These are phyloP conservation scores for Phrynocephalus vlangalii DNA, from an alignment of 2,797 vertebrate species.

Conservation along the genomic window DNA sequence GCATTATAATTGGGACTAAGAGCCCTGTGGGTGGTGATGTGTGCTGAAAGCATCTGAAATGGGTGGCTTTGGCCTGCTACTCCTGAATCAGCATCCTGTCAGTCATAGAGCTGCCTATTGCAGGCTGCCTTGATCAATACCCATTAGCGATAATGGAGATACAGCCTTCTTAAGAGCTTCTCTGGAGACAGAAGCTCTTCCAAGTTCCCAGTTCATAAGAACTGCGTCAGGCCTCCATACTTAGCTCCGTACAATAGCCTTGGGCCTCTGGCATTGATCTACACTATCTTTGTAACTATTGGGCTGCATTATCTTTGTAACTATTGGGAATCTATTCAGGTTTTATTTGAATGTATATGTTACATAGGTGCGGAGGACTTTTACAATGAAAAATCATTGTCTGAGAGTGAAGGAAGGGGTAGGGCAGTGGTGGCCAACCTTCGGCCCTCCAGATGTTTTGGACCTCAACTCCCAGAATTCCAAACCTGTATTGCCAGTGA, in stretches of 20 bases:
- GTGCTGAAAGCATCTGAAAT: not conserved
- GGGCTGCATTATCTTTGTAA: not conserved
- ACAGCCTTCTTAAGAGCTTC: slow-evolving; percentile 30
- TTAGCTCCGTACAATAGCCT: not conserved
- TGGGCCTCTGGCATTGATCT: not conserved
- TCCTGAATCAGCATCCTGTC: slow-evolving; percentile 16
- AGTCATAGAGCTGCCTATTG: rapidly evolving
- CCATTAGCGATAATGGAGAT: slow-evolving; percentile 68
- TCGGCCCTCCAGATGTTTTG: no score
- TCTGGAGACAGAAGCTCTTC: slow-evolving; percentile 51
- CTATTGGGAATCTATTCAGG: not conserved
- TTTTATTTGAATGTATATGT: not conserved
- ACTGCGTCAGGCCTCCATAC: slow-evolving; percentile 1
- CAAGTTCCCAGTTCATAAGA: slow-evolving; percentile 48
- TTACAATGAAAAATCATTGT: no score
- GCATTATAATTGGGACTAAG: not conserved
- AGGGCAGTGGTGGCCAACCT: no score
- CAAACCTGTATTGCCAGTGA: no score
- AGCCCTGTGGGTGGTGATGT: not conserved
- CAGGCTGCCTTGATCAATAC: slow-evolving; percentile 66
- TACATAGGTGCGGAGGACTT: not conserved
- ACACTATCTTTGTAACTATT: not conserved
- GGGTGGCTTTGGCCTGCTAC: not conserved
- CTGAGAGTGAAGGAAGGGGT: no score
- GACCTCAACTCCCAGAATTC: no score